Conservation (phyloP, 2,797 vertebrate genomes). For the Cuniculus paca region DNA sequence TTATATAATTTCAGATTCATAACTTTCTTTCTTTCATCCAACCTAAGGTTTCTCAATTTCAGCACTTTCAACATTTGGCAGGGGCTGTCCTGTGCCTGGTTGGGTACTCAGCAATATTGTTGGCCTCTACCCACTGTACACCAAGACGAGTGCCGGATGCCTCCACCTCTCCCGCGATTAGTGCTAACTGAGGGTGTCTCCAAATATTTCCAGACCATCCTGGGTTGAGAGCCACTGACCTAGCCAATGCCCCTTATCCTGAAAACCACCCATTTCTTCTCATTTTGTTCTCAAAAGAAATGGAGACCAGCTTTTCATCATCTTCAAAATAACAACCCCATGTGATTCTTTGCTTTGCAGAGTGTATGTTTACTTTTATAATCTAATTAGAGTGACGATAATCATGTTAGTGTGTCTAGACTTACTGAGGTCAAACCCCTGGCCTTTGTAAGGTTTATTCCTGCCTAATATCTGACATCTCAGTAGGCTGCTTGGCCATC, state of each 20-base stretch:
- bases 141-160: not conserved
- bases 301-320: slow-evolving; percentile 71
- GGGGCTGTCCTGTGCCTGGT: not conserved
- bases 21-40: not conserved
- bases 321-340: slow-evolving; percentile 50
- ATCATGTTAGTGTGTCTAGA: slow-evolving; percentile 77
- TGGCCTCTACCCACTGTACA: not conserved
- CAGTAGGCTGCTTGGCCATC: not conserved
- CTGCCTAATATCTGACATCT: slow-evolving; percentile 35
- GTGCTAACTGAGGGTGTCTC: not conserved
- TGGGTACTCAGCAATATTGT: not conserved
- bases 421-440: slow-evolving; percentile 67
- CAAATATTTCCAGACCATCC: not conserved
- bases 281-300: not conserved
- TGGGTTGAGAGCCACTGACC: not conserved
- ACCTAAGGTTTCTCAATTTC: not conserved
- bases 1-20: not conserved
- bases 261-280: slow-evolving; percentile 31
- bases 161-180: too few relatives aligned
- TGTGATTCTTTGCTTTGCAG: slow-evolving; percentile 70
- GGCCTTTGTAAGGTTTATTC: slow-evolving; percentile 59
- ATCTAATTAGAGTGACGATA: slow-evolving; percentile 71
- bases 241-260: not conserved
- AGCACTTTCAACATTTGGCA: not conserved
- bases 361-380: slow-evolving; percentile 68